Evolutionary conservation across 2,888 invertebrate species (phyloP), one percentile per base, ranked within the genome.

Genomic region (Ellobium chinense): DNA sequence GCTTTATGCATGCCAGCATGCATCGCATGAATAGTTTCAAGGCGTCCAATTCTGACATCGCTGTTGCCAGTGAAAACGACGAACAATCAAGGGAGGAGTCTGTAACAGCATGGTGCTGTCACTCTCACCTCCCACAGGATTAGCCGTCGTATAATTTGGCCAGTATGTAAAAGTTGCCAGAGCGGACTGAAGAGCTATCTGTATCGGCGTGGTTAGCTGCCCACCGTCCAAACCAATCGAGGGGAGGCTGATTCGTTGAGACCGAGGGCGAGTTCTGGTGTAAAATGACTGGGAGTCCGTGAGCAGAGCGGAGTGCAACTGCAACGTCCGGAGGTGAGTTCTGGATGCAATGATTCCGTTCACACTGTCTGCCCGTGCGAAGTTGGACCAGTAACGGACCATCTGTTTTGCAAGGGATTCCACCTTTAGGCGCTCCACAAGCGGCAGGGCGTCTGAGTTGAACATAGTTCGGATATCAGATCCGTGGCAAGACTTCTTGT

Each of bases 331-430:
- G 46, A 70, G 70, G 31, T 70, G 54, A 3, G 54, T 2, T 18
- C 70, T 4, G 2, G 70, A 70, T 12, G 24, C 18, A 34, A 70
- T 70, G 3, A 27, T 54, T 24, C 70, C 70, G 24, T 70, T 70
- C 4, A 70, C 70, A 27, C 31, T 70, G 4, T 46, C 29, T 14
- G n/a, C 24, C 2, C 70, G 46, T 9, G 89, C 89, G 76, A 90
- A 90, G 78, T 87, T 89, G 34, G 88, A 85, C 88, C 89, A 89
- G 80, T 88, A 88, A 7, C 74, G 66, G 29, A 86, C 83, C 77
- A 88, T 80, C 36, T 79, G 76, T 27, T 80, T 78, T 34, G 85
- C 84, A 2, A 89, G 34, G 1, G 74, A 65, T 21, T 82, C 80
- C 21, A 86, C 87, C 21, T 74, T 34, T 62, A 63, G 7, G 79